These are phyloP conservation scores for Sinodicranocentrus sp. DNA, from an alignment of 2,888 invertebrate genomes.

Conservation along the genomic window DNA sequence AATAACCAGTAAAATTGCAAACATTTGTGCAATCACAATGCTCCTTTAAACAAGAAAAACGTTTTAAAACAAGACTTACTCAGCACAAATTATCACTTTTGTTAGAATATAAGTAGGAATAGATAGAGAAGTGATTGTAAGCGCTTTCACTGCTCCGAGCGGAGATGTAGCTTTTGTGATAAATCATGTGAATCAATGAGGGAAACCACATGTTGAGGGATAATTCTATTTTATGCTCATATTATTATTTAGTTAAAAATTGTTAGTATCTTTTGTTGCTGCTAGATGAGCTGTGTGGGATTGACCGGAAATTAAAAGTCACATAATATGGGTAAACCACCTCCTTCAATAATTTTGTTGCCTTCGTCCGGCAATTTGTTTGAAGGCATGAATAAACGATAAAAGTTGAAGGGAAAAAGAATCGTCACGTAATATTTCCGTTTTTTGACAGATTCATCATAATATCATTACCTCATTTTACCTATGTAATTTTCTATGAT, in stretches of 20 bases:
- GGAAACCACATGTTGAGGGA: slow-evolving; percentile 31
- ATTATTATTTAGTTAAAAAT: slow-evolving; percentile 2
- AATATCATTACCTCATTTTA: not conserved
- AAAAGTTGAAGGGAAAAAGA: not conserved
- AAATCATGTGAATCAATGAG: slow-evolving; percentile 32
- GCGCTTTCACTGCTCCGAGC: slow-evolving; percentile 53
- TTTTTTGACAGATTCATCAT: slow-evolving; percentile 20
- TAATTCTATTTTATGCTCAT: not conserved
- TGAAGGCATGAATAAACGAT: not conserved
- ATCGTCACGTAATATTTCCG: slow-evolving; percentile 44
- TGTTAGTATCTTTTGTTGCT: slow-evolving; percentile 1
- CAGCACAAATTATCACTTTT: too few relatives aligned
- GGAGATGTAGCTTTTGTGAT: slow-evolving; percentile 44
- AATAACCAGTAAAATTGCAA: not conserved
- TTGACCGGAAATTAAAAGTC: slow-evolving; percentile 54
- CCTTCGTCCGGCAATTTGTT: not conserved
- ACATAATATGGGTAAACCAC: slow-evolving; percentile 17
- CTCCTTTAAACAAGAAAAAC: too few relatives aligned
- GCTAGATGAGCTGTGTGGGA: not conserved
- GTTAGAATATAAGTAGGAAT: too few relatives aligned
- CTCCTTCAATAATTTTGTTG: slow-evolving; percentile 7
- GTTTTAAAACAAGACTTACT: too few relatives aligned
- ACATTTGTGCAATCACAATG: too few relatives aligned
- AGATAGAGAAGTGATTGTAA: too few relatives aligned
- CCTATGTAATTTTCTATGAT: too few relatives aligned